These are phyloP conservation scores for Antechinus stuartii DNA, from an alignment of 2,113 vertebrate genomes.

Conservation along the genomic window DNA sequence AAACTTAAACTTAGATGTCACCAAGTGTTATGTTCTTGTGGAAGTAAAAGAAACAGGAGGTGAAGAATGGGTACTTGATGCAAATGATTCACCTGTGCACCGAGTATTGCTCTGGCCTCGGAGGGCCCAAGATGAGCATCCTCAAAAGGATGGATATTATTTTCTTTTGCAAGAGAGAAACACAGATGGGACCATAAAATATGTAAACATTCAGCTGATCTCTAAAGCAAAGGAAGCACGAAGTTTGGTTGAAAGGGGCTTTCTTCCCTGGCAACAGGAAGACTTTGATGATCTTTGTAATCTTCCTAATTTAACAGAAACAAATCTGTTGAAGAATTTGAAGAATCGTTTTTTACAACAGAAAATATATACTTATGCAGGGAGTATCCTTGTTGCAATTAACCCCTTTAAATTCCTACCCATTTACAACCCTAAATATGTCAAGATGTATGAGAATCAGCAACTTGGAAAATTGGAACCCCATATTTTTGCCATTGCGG, in stretches of 20 bases:
- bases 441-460: constrained; percentile 96
- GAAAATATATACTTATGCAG: constrained; percentile 95
- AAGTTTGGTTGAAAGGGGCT: constrained; percentile 91
- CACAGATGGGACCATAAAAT: constrained; percentile 90
- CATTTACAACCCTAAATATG: constrained; percentile 96
- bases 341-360: constrained; percentile 89
- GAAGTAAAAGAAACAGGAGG: constrained; percentile 89
- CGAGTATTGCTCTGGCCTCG: constrained; percentile 92
- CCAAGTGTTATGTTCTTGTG: constrained; percentile 86
- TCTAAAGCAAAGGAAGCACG: constrained; percentile 87
- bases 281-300: constrained; percentile 92
- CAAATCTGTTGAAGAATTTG: constrained; percentile 87
- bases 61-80: constrained; percentile 88
- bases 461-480: constrained; percentile 93
- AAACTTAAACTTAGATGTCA: constrained; percentile 86
- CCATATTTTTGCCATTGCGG: constrained; percentile 95
- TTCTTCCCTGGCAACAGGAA: constrained; percentile 92
- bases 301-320: constrained; percentile 89
- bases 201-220: constrained; percentile 88
- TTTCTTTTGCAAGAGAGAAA: constrained; percentile 92
- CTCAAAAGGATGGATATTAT: constrained; percentile 88
- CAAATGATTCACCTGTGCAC: constrained; percentile 86
- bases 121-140: constrained; percentile 88
- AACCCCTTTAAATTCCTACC: constrained; percentile 97
- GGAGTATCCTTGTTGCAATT: constrained; percentile 93